Evolutionary conservation across 2,888 invertebrate genomes (phyloP), one percentile per base, ranked within the genome.

Genomic region (Orchesellides sinensis): DNA sequence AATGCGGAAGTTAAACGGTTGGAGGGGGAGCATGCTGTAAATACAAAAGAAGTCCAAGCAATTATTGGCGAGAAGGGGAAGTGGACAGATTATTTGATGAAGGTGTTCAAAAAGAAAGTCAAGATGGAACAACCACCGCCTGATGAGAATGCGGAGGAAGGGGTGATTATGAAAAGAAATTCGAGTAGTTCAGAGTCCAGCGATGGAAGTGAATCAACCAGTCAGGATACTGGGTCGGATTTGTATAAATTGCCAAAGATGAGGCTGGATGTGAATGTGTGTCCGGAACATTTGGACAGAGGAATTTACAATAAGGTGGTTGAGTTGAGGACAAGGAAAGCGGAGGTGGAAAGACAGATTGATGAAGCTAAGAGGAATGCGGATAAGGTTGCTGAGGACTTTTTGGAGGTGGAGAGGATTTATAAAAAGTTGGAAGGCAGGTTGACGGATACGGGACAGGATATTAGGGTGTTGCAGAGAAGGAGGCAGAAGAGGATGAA

Each of bases 31-130:
- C 92, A 92, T 17, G 90, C 89, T 56, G 90, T 90, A 1, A 89
- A 93, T 12, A 92, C 92, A 65, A 88, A 90, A 0, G 91, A 92
- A 68, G 95, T 94, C 89, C 91, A 92, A 73, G 91, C 90, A 29
- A 90, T 92, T 6, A 92, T 93, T 0, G 92, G 91, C 52, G 94
- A 86, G 29, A 90, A 95, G 72, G 94, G 94, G 89, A 95, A 95
- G 89, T 96, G 95, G 89, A 92, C 92, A 5, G 94, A 94, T 88
- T 96, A 96, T 89, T 90, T 97, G 52, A 92, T 93, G 21, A 93
- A 94, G 88, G 96, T 97, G 74, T 97, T 94, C 89, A 95, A 94
- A 89, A 97, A 96, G 89, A 96, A 95, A 89, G 95, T 94, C 88
- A 94, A 94, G 84, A 92, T 94, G 5, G 93, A 93, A 0, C 94